Evolutionary conservation across 2,113 vertebrate species (phyloP).

Genomic region (Nannospalax galili): DNA sequence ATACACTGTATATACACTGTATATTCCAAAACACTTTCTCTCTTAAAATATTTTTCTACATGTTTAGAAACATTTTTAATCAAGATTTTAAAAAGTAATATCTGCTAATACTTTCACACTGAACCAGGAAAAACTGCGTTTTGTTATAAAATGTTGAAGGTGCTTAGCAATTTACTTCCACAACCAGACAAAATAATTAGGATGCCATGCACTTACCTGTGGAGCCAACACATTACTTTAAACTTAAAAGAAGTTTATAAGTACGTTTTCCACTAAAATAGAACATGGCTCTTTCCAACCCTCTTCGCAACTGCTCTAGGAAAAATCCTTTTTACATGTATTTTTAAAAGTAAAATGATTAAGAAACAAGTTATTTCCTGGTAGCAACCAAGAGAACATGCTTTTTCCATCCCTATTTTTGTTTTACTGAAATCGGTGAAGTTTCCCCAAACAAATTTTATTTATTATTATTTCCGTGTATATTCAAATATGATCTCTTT

Average conservation of each 20-base stretch:
- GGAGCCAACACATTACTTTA: slow-evolving; percentile 49
- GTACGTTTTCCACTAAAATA: slow-evolving; percentile 69
- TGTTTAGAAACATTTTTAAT: slow-evolving; percentile 60
- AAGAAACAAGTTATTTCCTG: slow-evolving; percentile 71
- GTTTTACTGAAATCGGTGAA: slow-evolving; percentile 72
- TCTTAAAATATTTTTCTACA: slow-evolving; percentile 23
- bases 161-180: slow-evolving; percentile 71
- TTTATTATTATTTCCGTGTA: slow-evolving; percentile 30
- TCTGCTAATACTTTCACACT: slow-evolving; percentile 69
- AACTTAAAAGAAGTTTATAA: slow-evolving; percentile 77
- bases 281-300: slow-evolving; percentile 69
- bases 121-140: slow-evolving; percentile 72
- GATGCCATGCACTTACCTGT: slow-evolving; percentile 66
- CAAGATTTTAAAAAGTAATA: background rate
- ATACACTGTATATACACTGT: background rate
- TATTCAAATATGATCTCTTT: slow-evolving; percentile 4
- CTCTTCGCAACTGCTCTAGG: slow-evolving; percentile 74
- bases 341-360: slow-evolving; percentile 79
- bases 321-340: slow-evolving; percentile 79
- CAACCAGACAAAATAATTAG: slow-evolving; percentile 73
- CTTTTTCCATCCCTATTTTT: slow-evolving; percentile 71
- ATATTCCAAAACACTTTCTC: slow-evolving; percentile 51
- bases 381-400: slow-evolving; percentile 68
- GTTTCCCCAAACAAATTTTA: slow-evolving; percentile 63
- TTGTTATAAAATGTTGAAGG: slow-evolving; percentile 68